Conservation (phyloP, 2,888 invertebrate species). For the Cantharis rustica region DNA sequence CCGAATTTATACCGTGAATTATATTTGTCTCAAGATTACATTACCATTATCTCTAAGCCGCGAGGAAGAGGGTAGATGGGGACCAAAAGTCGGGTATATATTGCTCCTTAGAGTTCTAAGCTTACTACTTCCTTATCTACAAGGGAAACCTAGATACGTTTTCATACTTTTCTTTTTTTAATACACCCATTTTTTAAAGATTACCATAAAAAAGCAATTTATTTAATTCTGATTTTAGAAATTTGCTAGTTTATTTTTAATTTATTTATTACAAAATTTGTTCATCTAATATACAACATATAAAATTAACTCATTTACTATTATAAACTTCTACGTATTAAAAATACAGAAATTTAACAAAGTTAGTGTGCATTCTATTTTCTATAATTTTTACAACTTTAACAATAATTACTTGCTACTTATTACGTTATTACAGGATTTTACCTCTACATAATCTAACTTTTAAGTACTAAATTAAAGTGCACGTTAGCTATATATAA, state of each 20-base stretch:
- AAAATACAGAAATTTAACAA: conserved; percentile 23
- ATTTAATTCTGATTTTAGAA: neutral
- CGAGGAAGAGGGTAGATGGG: conserved; percentile 38
- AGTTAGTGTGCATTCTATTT: conserved; percentile 19
- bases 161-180: conserved; percentile 35
- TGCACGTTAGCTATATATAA: neutral
- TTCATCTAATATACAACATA: conserved; percentile 21
- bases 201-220: neutral
- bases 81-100: conserved; percentile 34
- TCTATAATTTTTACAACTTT: conserved; percentile 6
- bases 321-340: conserved; percentile 7
- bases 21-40: conserved; percentile 55
- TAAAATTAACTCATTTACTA: conserved; percentile 25
- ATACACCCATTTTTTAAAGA: conserved; percentile 5
- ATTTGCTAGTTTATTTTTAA: neutral
- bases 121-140: conserved; percentile 36
- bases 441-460: neutral
- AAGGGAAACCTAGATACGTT: conserved; percentile 34
- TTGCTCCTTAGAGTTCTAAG: conserved; percentile 32
- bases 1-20: conserved; percentile 52
- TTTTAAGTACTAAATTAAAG: neutral
- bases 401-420: conserved; percentile 14
- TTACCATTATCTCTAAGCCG: conserved; percentile 52
- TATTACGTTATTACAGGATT: conserved; percentile 4
- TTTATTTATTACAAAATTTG: conserved; percentile 16